phyloP scores from a whole-genome alignment of 2,888 invertebrate species.

The Epistrophe grossulariae region DNA sequence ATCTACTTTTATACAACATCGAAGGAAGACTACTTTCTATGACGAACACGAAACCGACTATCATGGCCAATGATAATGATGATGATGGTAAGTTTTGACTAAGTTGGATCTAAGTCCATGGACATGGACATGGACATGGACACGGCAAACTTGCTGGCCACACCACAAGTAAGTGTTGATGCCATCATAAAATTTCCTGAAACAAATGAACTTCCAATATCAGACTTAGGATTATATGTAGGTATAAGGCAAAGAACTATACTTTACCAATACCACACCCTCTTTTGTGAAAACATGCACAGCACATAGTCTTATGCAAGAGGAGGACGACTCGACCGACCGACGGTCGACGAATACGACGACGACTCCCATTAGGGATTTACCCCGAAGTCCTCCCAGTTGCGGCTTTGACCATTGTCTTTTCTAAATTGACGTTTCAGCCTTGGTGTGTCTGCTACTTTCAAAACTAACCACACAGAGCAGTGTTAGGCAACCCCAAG shows the following conservation, averaged over 20 bases:
- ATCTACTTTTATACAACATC: not conserved
- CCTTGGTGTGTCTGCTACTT: constrained; percentile 59
- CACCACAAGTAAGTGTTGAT: constrained; percentile 74
- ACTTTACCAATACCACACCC: constrained; percentile 10
- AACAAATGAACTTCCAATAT: constrained; percentile 75
- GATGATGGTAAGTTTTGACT: constrained; percentile 61
- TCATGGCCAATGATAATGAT: constrained; percentile 52
- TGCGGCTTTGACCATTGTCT: constrained; percentile 63
- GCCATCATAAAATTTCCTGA: constrained; percentile 68
- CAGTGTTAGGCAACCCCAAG: constrained; percentile 40
- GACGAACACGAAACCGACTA: constrained; percentile 44
- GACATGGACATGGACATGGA: constrained; percentile 15
- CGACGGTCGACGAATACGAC: no score
- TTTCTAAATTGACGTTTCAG: constrained; percentile 66
- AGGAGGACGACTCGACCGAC: no score
- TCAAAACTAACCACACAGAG: constrained; percentile 59
- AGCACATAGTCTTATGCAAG: constrained; percentile 19
- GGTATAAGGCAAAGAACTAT: constrained; percentile 33
- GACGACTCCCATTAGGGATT: constrained; percentile 50
- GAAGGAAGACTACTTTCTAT: constrained; percentile 27
- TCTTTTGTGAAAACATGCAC: constrained; percentile 7
- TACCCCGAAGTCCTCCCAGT: constrained; percentile 41
- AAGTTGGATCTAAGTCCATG: constrained; percentile 57
- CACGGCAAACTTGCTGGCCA: constrained; percentile 57
- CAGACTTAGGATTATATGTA: constrained; percentile 37